Evolutionary conservation across 2,888 invertebrate genomes (phyloP), one percentile per base, ranked within the genome.

Genomic region (Seira sanloemensis): DNA sequence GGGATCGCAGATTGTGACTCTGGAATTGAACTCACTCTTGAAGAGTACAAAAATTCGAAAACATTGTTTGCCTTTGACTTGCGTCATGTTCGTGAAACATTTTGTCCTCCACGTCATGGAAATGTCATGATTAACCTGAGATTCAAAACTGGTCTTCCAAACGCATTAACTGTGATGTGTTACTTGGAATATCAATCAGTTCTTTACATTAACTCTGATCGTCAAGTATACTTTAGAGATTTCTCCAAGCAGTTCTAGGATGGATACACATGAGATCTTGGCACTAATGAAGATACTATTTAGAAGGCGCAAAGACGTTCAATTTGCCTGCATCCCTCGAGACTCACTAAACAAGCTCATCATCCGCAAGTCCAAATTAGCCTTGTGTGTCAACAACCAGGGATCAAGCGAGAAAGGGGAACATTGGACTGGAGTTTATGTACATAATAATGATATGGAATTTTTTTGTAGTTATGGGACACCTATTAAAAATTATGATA

Each of bases 181-280:
- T 82, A 84, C 66, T 66, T 69, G 1, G 84, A 84, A 18, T 82
- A 81, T 78, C 78, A 26, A 37, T 23, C 66, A n/a, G 65, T 71
- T 0, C 50, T 84, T 1, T 54, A 75, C 27, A 81, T 86, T 23
- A 75, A 81, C 26, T 58, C 12, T 0, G 26, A 54, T n/a, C 78
- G 73, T 21, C 78, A 78, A 12, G 75, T 86, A 1, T 81, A 19
- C 7, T 83, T 67, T 25, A 78, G 78, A 24, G 86, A 86, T 54
- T 84, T 62, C 21, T 19, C 5, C 21, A 18, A 62, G 62, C 19
- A 62, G 21, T 12, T 19, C 18, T 62, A 67, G 9, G 72, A 66
- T 65, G 67, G 27, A 77, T n/a, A 27, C 69, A 19, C 16, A 2
- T 7, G 62, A 71, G 24, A 27, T 78, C 1, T n/a, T 2, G 9